phyloP scores from a whole-genome alignment of 2,113 vertebrate genomes.

The Macquaria australasica region DNA sequence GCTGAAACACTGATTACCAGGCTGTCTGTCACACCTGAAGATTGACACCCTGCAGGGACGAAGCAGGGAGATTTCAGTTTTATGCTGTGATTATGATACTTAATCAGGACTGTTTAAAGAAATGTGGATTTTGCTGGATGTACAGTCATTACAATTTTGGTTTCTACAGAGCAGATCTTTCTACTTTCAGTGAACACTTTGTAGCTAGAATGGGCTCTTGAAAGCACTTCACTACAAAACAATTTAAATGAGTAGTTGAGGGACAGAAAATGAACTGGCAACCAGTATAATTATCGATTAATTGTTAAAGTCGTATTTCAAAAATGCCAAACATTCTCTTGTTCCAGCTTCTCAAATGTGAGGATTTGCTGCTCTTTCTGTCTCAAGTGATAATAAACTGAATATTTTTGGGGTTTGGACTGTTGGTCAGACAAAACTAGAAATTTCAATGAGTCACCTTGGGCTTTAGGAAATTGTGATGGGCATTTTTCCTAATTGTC shows the following conservation, averaged over 20 bases:
- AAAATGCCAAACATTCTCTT: background rate
- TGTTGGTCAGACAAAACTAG: too few relatives aligned
- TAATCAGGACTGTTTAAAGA: slow-evolving; percentile 24
- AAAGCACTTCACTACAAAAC: background rate
- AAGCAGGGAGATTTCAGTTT: background rate
- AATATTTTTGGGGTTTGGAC: background rate
- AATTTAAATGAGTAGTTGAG: background rate
- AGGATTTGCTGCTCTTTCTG: background rate
- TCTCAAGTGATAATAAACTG: background rate
- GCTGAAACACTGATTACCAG: slow-evolving; percentile 47
- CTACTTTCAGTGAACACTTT: background rate
- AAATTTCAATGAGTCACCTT: background rate
- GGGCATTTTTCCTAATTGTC: background rate
- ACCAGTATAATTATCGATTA: background rate
- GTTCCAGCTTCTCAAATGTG: background rate
- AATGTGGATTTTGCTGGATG: slow-evolving; percentile 14
- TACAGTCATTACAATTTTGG: background rate
- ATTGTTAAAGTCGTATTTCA: background rate
- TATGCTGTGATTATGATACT: slow-evolving; percentile 12
- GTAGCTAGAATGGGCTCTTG: rapidly evolving
- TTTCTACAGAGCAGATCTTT: background rate
- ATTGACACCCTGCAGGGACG: slow-evolving; percentile 4
- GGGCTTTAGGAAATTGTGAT: background rate
- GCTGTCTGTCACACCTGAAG: slow-evolving; percentile 65
- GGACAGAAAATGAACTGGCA: background rate